phyloP scores from a whole-genome alignment of 2,797 vertebrate species.

The Molossus alvarezi region DNA sequence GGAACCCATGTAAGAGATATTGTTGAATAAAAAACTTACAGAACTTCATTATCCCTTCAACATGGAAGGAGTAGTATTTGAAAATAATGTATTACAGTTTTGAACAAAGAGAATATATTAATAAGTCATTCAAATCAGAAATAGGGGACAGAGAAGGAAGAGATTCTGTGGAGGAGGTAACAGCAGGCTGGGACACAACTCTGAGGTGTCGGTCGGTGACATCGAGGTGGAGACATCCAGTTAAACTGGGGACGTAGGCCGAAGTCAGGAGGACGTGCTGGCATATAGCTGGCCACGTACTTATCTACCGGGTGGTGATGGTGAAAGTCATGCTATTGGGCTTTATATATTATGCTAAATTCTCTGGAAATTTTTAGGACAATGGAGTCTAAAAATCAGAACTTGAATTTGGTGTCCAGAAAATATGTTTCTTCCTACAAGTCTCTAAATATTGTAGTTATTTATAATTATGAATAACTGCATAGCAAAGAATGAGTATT shows the following conservation, averaged over 20 bases:
- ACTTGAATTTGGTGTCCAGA: background rate
- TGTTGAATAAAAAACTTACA: background rate
- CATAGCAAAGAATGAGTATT: background rate
- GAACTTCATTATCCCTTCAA: background rate
- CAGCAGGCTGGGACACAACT: background rate
- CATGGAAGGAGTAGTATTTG: background rate
- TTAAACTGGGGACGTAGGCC: background rate
- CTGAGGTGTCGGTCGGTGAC: background rate
- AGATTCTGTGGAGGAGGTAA: background rate
- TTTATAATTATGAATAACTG: background rate
- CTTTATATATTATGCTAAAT: background rate
- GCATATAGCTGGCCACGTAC: background rate
- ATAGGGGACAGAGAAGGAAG: background rate
- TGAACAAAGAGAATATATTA: background rate
- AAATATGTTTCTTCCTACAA: background rate
- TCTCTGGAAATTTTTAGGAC: background rate
- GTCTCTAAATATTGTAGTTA: background rate
- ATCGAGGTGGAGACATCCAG: background rate
- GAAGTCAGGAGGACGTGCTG: background rate
- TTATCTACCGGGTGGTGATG: background rate
- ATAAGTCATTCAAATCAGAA: background rate
- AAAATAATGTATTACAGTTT: background rate
- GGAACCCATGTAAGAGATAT: background rate
- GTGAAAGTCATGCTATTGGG: background rate
- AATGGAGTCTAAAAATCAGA: slow-evolving; percentile 28